phyloP scores from a whole-genome alignment of 1,140 invertebrate genomes.

The Euwallacea fornicatus region DNA sequence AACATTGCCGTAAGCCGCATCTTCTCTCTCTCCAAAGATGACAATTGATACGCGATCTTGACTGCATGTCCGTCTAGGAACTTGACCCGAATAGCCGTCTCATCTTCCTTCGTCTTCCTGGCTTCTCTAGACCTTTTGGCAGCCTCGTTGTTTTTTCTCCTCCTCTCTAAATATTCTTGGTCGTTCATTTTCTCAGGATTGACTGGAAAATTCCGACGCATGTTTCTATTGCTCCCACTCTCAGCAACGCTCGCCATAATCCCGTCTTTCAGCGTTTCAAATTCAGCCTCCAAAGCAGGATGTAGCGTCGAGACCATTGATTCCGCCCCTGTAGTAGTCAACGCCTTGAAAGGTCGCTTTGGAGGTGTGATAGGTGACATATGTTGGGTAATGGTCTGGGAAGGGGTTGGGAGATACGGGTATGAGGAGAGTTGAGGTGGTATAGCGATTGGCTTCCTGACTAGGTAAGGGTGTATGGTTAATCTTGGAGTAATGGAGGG shows the following conservation, averaged over 20 bases:
- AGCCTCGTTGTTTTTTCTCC: conserved; percentile 93
- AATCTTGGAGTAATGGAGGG: too few relatives aligned
- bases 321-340: background rate
- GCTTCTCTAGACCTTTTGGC: conserved; percentile 92
- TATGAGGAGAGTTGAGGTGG: background rate
- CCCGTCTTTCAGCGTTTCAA: background rate
- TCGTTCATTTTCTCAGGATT: conserved; percentile 63
- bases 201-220: conserved; percentile 53
- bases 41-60: background rate
- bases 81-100: conserved; percentile 82
- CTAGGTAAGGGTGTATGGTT: too few relatives aligned
- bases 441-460: background rate
- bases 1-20: background rate
- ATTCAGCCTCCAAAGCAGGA: background rate
- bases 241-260: background rate
- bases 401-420: background rate
- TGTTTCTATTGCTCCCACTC: background rate
- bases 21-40: background rate
- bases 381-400: background rate
- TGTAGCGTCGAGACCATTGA: conserved; percentile 62
- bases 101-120: conserved; percentile 86
- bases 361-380: background rate
- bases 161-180: conserved; percentile 86
- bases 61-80: conserved; percentile 79
- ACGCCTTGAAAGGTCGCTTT: background rate